Evolutionary conservation across 2,113 vertebrate species (phyloP), one percentile per base, ranked within the genome.

Genomic region (Percina caprodes): DNA sequence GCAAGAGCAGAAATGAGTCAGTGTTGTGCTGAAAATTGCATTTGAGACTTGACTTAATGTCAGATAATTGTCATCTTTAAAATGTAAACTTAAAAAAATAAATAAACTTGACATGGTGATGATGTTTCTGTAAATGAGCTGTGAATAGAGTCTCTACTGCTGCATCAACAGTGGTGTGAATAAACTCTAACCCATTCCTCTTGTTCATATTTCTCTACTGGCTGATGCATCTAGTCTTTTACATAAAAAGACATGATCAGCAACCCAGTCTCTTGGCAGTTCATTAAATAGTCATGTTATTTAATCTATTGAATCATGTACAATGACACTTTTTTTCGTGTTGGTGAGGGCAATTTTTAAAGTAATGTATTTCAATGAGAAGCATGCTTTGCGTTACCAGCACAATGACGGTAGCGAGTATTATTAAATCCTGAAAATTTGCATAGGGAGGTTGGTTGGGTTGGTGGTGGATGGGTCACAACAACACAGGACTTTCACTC

Each of bases 81-180:
- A 7, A 19, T 55, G 45, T 67, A 85, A 80, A 46, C 59, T 81
- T 87, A 69, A 51, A 45, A 80, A 75, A 39, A 85, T n/a, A 3
- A 26, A 49, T 46, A 51, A 74, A 49, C 6, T 59, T 45, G n/a
- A 58, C 58, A 55, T 6, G 46, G 52, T 62, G 65, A 74, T 15
- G 13, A 33, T 2, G 39, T 51, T 55, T 69, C 13, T 33, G 5
- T 63, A 26, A 69, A 63, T 54, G 62, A 77, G n/a, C 16, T 24
- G 18, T 16, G 61, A 68, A 49, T 24, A 61, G 39, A n/a, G 23
- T 48, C 76, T 52, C 21, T 69, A 24, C 23, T 4, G 5, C 62
- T 30, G 23, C 13, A 35, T 70, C 0, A 13, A 46, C 33, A 30
- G 46, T 12, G 7, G 2, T 45, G 19, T 61, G 52, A 72, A 75